phyloP scores from a whole-genome alignment of 2,888 invertebrate genomes.

The Odontomyia ornata region DNA sequence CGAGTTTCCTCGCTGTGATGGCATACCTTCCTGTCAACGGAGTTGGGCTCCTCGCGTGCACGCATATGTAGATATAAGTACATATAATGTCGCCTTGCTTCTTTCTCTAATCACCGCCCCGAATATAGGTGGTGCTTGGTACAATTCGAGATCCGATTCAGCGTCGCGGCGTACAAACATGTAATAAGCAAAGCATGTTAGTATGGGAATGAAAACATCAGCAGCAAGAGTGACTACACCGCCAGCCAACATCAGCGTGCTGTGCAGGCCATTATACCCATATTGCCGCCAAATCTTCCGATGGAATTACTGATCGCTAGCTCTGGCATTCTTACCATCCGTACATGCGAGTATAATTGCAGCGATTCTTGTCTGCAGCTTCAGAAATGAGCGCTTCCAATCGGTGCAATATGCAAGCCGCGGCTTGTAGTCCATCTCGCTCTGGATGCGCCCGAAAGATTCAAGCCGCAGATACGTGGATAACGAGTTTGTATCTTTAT shows the following conservation, averaged over 20 bases:
- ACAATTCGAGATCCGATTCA: constrained; percentile 19
- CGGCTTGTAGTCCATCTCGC: background rate
- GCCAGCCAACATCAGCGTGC: background rate
- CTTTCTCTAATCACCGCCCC: constrained; percentile 49
- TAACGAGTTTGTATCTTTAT: too few relatives aligned
- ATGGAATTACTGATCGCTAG: background rate
- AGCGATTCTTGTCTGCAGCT: too few relatives aligned
- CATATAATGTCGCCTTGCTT: background rate
- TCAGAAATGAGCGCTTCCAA: background rate
- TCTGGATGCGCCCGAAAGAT: background rate
- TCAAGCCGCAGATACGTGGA: too few relatives aligned
- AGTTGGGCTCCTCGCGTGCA: background rate
- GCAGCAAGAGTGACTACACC: background rate
- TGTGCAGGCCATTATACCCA: background rate
- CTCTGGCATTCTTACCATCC: too few relatives aligned
- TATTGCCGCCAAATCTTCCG: background rate
- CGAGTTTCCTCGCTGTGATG: background rate
- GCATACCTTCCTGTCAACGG: background rate
- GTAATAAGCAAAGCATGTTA: background rate
- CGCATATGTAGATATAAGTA: background rate
- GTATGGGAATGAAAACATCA: constrained; percentile 2
- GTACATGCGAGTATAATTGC: too few relatives aligned
- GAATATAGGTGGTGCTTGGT: constrained; percentile 48
- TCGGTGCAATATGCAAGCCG: background rate
- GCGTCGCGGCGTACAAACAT: constrained; percentile 12